Conservation (phyloP, 2,113 vertebrate species). For the Dissostichus mawsoni region DNA sequence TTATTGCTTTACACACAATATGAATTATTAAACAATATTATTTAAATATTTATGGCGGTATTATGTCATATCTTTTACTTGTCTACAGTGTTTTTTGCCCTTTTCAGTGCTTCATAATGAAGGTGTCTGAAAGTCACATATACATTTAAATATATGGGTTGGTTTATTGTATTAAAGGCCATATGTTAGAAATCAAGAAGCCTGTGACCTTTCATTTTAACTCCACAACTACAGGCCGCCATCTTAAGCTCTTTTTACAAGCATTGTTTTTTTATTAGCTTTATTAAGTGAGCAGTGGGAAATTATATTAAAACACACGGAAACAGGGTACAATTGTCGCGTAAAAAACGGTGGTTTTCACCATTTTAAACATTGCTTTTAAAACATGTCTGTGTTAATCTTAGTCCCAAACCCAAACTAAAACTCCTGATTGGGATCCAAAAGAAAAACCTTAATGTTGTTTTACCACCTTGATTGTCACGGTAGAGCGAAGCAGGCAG, state of each 20-base stretch:
- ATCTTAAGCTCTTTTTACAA: conserved; percentile 7
- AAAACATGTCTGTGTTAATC: neutral
- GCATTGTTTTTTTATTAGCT: neutral
- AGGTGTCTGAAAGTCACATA: neutral
- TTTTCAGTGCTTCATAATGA: neutral
- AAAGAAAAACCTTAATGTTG: too few species aligned
- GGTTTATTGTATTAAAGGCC: neutral
- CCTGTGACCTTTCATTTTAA: neutral
- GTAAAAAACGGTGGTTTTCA: neutral
- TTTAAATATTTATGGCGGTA: neutral
- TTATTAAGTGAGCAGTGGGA: neutral
- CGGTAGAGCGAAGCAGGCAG: too few species aligned
- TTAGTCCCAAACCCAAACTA: neutral
- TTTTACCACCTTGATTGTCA: too few species aligned
- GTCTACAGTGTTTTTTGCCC: too few species aligned
- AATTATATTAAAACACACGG: neutral
- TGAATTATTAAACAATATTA: neutral
- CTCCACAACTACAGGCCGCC: neutral
- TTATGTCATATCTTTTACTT: neutral
- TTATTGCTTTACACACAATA: neutral
- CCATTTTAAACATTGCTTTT: neutral
- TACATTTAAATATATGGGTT: neutral
- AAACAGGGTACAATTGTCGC: too few species aligned
- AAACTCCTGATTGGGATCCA: neutral
- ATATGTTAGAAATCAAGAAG: neutral